Conservation (phyloP, 2,888 invertebrate species). For the Chrysopilus asiliformis region DNA sequence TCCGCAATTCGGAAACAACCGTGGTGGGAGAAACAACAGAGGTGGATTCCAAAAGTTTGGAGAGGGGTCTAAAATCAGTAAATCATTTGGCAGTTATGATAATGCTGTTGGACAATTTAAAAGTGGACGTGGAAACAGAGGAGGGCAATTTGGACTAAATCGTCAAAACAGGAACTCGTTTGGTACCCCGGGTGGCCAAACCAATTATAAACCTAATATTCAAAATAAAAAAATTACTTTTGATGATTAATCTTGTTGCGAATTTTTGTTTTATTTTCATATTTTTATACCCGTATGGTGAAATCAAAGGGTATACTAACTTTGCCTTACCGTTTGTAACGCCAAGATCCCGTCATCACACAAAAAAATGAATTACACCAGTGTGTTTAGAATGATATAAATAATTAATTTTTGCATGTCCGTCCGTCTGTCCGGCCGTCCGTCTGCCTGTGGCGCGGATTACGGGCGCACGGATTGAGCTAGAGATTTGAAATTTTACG, state of each 20-base stretch:
- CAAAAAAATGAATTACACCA: no score
- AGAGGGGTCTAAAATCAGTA: constrained; percentile 25
- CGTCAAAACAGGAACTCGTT: constrained; percentile 17
- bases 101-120: constrained; percentile 15
- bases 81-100: constrained; percentile 24
- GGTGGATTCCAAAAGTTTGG: constrained; percentile 30
- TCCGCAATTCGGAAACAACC: constrained; percentile 26
- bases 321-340: no score
- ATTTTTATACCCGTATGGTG: no score
- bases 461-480: no score
- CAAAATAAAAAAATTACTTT: constrained; percentile 33
- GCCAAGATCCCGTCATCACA: no score
- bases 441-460: no score
- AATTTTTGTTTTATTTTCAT: constrained; percentile 19
- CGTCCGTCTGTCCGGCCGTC: no score
- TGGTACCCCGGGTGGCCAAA: no score
- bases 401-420: no score
- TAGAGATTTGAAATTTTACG: no score
- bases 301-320: no score
- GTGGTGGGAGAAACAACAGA: constrained; percentile 22
- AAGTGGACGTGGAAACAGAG: constrained; percentile 25
- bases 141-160: constrained; percentile 17
- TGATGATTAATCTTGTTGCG: constrained; percentile 17
- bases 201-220: constrained; percentile 42
- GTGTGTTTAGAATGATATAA: no score